These are phyloP conservation scores for Diploptera punctata DNA, from an alignment of 2,888 invertebrate species.

Conservation along the genomic window DNA sequence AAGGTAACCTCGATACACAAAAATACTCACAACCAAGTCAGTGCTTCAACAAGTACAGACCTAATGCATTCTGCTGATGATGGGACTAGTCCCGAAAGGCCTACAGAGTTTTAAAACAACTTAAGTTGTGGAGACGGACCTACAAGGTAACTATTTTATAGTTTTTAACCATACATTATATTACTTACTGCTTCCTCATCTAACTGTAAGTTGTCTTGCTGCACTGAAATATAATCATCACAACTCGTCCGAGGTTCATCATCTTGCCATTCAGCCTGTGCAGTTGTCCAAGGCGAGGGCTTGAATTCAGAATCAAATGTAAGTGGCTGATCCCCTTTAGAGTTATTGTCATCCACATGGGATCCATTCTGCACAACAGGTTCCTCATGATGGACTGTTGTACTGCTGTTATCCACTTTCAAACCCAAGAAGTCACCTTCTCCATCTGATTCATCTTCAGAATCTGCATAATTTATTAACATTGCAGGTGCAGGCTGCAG, in stretches of 20 bases:
- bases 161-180: no score
- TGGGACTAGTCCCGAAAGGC: no score
- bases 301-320: conserved; percentile 10
- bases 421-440: conserved; percentile 44
- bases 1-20: no score
- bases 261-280: neutral
- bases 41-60: no score
- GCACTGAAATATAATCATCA: conserved; percentile 25
- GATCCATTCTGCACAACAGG: neutral
- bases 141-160: no score
- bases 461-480: conserved; percentile 43
- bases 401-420: neutral
- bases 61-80: no score
- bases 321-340: conserved; percentile 11
- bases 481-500: neutral
- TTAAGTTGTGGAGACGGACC: no score
- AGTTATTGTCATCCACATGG: neutral
- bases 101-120: no score
- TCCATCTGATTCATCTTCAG: conserved; percentile 46
- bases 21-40: no score
- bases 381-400: neutral
- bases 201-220: conserved; percentile 56
- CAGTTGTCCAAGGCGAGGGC: neutral
- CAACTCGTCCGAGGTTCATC: neutral
- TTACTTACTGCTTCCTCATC: conserved; percentile 57